These are phyloP conservation scores for Graphium colonna DNA, from an alignment of 2,888 invertebrate species.

Conservation along the genomic window DNA sequence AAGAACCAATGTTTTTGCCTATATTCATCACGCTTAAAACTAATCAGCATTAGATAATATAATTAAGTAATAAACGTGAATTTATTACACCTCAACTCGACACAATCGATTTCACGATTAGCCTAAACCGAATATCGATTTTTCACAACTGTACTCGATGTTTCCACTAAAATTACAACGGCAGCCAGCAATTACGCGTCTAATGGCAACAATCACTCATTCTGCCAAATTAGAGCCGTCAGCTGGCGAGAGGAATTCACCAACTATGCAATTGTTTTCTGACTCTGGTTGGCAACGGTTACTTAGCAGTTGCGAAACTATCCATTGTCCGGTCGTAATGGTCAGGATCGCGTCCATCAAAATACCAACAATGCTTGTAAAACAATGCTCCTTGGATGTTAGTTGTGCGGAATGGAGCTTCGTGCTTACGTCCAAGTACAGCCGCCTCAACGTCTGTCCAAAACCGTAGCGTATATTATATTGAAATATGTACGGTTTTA, in stretches of 20 bases:
- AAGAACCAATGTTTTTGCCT: too few relatives aligned
- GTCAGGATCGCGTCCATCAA: conserved; percentile 71
- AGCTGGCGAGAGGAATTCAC: conserved; percentile 37
- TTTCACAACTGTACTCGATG: neutral
- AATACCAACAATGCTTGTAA: conserved; percentile 46
- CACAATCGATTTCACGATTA: too few relatives aligned
- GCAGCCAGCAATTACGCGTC: conserved; percentile 27
- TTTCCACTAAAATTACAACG: conserved; percentile 13
- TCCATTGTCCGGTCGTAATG: conserved; percentile 48
- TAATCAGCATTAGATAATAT: too few relatives aligned
- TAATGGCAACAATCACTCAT: conserved; percentile 54
- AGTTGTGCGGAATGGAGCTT: conserved; percentile 7
- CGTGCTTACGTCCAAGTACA: neutral
- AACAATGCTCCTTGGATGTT: conserved; percentile 29
- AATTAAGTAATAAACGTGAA: too few relatives aligned
- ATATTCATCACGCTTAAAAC: too few relatives aligned
- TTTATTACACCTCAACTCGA: too few relatives aligned
- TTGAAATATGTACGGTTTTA: too few relatives aligned
- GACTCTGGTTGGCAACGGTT: conserved; percentile 42
- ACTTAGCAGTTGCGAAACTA: conserved; percentile 51
- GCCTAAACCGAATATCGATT: neutral
- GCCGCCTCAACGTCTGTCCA: neutral
- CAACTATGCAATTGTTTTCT: conserved; percentile 48
- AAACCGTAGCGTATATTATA: too few relatives aligned
- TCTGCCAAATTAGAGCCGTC: conserved; percentile 55